phyloP scores from a whole-genome alignment of 2,888 invertebrate genomes.

The Trissolcus brochymenae region DNA sequence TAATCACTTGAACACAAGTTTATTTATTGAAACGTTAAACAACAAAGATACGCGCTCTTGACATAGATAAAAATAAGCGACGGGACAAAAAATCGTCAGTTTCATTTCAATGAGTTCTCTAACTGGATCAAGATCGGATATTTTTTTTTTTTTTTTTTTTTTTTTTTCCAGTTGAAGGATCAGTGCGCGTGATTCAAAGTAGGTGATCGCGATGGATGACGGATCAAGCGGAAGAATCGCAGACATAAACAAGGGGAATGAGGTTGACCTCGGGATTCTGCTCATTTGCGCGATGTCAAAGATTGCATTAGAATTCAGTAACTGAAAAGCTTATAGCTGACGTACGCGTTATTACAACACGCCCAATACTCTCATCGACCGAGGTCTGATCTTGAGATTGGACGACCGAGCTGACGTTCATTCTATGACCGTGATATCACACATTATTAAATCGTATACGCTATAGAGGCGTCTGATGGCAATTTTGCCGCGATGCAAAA shows the following conservation, averaged over 20 bases:
- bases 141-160: background rate
- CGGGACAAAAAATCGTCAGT: constrained; percentile 26
- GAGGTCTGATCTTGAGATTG: constrained; percentile 43
- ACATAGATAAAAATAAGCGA: constrained; percentile 23
- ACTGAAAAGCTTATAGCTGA: constrained; percentile 48
- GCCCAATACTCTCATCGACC: constrained; percentile 56
- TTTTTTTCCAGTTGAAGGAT: no score
- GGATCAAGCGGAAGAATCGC: constrained; percentile 28
- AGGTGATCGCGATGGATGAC: constrained; percentile 1
- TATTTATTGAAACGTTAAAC: constrained; percentile 30
- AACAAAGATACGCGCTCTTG: constrained; percentile 36
- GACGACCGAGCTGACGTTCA: constrained; percentile 29
- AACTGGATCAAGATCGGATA: constrained; percentile 41
- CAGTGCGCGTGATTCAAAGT: constrained; percentile 2
- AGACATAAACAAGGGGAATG: constrained; percentile 17
- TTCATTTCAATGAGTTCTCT: constrained; percentile 36
- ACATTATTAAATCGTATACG: constrained; percentile 54
- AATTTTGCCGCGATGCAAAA: constrained; percentile 47
- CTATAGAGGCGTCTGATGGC: constrained; percentile 27
- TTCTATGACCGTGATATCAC: constrained; percentile 56
- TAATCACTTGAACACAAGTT: constrained; percentile 27
- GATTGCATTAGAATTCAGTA: constrained; percentile 54
- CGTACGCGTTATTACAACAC: constrained; percentile 55
- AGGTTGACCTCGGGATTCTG: constrained; percentile 30
- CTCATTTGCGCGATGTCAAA: constrained; percentile 31